These are phyloP conservation scores for Drosophila murphyi DNA, from an alignment of 1,140 invertebrate species.

Conservation along the genomic window DNA sequence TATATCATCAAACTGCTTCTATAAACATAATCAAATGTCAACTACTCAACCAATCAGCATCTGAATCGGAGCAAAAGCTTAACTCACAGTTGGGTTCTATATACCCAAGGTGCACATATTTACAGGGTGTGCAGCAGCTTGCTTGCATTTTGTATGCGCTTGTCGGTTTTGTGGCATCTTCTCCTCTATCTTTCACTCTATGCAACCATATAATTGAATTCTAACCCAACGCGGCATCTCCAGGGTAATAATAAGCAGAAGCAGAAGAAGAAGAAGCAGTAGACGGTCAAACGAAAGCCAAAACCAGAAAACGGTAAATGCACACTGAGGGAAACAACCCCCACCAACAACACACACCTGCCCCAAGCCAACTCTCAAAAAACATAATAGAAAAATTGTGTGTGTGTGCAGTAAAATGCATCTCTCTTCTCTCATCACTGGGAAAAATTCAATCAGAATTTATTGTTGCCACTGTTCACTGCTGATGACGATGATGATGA, in stretches of 20 bases:
- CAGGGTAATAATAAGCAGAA: conserved; percentile 65
- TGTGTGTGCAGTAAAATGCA: conserved; percentile 35
- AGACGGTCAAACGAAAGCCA: conserved; percentile 20
- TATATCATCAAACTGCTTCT: no score
- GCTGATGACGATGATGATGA: conserved; percentile 24
- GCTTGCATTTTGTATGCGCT: conserved; percentile 33
- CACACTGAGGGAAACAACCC: conserved; percentile 29
- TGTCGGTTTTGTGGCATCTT: conserved; percentile 32
- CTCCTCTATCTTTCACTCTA: conserved; percentile 46
- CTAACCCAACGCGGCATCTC: conserved; percentile 71
- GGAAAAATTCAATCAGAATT: conserved; percentile 75
- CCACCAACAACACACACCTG: neutral
- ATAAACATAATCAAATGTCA: no score
- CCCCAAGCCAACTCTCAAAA: conserved; percentile 28
- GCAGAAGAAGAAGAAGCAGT: conserved; percentile 27
- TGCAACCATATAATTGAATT: conserved; percentile 76
- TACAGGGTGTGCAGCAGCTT: conserved; percentile 2
- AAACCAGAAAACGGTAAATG: conserved; percentile 27
- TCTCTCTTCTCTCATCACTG: conserved; percentile 36
- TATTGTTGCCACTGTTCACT: conserved; percentile 39
- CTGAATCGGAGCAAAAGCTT: no score
- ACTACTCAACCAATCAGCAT: no score
- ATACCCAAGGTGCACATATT: no score
- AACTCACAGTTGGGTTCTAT: no score
- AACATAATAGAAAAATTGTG: conserved; percentile 62